Conservation (phyloP, 2,888 invertebrate species). For the Lepidochrysops patricia region DNA sequence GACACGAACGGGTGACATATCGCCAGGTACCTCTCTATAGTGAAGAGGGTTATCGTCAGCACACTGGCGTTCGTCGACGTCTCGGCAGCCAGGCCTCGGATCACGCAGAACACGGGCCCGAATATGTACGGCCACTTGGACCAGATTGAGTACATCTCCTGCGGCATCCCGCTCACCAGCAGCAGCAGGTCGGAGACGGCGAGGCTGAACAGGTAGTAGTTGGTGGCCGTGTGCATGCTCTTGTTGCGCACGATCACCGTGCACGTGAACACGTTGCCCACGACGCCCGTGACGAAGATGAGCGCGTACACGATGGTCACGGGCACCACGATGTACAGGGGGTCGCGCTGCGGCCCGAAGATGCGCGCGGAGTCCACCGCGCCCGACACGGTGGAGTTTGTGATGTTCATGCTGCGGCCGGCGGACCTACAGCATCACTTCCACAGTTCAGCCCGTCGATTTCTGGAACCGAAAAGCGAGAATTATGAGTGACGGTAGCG, state of each 20-base stretch:
- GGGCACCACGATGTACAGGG: conserved; percentile 78
- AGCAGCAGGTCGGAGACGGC: conserved; percentile 88
- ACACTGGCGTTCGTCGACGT: conserved; percentile 86
- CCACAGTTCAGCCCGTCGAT: not conserved
- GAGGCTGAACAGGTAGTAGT: conserved; percentile 88
- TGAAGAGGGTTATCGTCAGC: conserved; percentile 87
- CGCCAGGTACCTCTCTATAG: conserved; percentile 81
- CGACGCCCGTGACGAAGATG: conserved; percentile 85
- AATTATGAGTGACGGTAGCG: not conserved
- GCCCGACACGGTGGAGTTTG: conserved; percentile 18
- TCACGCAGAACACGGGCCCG: conserved; percentile 85
- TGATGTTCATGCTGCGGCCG: conserved; percentile 4
- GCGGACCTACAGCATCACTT: not conserved
- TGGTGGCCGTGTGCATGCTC: conserved; percentile 88
- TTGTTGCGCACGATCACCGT: conserved; percentile 87
- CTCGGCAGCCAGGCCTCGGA: conserved; percentile 86
- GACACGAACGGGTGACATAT: conserved; percentile 78
- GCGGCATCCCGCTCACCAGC: conserved; percentile 85
- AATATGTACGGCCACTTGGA: conserved; percentile 85
- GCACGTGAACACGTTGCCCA: conserved; percentile 90
- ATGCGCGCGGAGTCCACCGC: conserved; percentile 43
- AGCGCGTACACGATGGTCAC: conserved; percentile 83
- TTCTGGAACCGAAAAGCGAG: not conserved
- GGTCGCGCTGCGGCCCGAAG: conserved; percentile 68
- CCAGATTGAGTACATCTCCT: conserved; percentile 87